These are phyloP conservation scores for Empis livida DNA, from an alignment of 2,888 invertebrate genomes.

Conservation along the genomic window DNA sequence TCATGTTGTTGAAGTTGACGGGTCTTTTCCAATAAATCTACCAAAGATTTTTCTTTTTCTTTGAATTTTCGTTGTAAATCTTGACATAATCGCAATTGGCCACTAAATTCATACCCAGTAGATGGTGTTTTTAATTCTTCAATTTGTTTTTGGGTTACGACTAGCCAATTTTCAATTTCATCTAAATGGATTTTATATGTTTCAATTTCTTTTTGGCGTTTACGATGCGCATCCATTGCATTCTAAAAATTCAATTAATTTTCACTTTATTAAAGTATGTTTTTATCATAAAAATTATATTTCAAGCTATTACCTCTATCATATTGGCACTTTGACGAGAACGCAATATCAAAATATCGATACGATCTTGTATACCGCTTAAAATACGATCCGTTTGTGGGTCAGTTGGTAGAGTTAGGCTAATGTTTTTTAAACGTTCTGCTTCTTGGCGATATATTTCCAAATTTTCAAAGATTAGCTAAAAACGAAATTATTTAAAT, in stretches of 20 bases:
- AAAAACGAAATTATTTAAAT: constrained; percentile 24
- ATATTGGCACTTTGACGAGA: constrained; percentile 51
- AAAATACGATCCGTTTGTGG: constrained; percentile 39
- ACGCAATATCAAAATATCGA: constrained; percentile 51
- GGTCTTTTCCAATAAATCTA: constrained; percentile 38
- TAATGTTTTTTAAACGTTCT: constrained; percentile 46
- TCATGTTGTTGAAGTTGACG: constrained; percentile 37
- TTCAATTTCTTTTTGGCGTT: constrained; percentile 41
- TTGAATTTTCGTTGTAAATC: constrained; percentile 38
- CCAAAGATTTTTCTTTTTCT: constrained; percentile 38
- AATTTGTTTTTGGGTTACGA: constrained; percentile 30
- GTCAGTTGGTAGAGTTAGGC: constrained; percentile 51
- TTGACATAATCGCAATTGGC: constrained; percentile 41
- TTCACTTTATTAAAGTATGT: not conserved
- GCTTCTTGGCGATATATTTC: constrained; percentile 55
- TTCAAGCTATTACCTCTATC: constrained; percentile 31
- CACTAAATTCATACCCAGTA: constrained; percentile 38
- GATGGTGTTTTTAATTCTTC: constrained; percentile 28
- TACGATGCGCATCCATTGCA: constrained; percentile 40
- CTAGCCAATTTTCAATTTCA: constrained; percentile 45
- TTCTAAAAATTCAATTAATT: constrained; percentile 28
- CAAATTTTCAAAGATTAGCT: constrained; percentile 59
- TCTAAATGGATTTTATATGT: constrained; percentile 40
- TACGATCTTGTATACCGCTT: constrained; percentile 45
- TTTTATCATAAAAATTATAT: not conserved